These are phyloP conservation scores for Pseudomyrmex dendroicus DNA, from an alignment of 1,140 invertebrate genomes.

Conservation along the genomic window DNA sequence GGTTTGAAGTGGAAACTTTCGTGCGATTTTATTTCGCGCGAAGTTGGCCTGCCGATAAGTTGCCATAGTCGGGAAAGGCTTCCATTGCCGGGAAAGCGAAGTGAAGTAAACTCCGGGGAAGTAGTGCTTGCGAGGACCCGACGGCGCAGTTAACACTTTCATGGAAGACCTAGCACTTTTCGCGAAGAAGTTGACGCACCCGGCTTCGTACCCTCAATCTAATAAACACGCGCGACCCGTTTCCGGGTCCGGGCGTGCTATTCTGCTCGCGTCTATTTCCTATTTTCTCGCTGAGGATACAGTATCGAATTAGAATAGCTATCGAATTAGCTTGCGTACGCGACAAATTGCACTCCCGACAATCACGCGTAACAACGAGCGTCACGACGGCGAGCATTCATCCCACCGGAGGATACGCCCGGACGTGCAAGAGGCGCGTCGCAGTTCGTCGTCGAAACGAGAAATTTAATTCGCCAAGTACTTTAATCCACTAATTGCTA, in stretches of 20 bases:
- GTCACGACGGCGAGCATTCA: not conserved
- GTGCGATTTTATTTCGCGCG: slow-evolving; percentile 62
- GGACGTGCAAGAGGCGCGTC: slow-evolving; percentile 11
- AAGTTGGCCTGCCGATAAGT: slow-evolving; percentile 66
- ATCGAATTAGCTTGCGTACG: slow-evolving; percentile 8
- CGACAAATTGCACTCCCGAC: slow-evolving; percentile 35
- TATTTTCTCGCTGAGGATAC: slow-evolving; percentile 36
- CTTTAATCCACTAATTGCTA: slow-evolving; percentile 51
- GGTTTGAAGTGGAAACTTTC: slow-evolving; percentile 21
- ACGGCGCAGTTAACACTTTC: slow-evolving; percentile 74
- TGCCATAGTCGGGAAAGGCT: not conserved
- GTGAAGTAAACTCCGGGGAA: slow-evolving; percentile 63
- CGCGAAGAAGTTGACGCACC: slow-evolving; percentile 60
- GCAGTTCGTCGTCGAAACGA: slow-evolving; percentile 28
- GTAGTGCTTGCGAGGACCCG: slow-evolving; percentile 52
- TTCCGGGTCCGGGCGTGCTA: not conserved
- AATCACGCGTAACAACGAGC: slow-evolving; percentile 29
- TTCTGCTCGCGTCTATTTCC: slow-evolving; percentile 42
- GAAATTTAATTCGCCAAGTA: slow-evolving; percentile 47
- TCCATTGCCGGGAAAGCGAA: slow-evolving; percentile 68
- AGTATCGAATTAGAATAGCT: slow-evolving; percentile 50
- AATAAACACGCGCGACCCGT: slow-evolving; percentile 73
- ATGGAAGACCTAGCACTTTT: slow-evolving; percentile 61
- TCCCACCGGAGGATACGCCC: not conserved
- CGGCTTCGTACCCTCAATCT: slow-evolving; percentile 72